phyloP scores from a whole-genome alignment of 30 jellyfish, hydroid and myxozoan genomes.

The Turritopsis rubra region DNA sequence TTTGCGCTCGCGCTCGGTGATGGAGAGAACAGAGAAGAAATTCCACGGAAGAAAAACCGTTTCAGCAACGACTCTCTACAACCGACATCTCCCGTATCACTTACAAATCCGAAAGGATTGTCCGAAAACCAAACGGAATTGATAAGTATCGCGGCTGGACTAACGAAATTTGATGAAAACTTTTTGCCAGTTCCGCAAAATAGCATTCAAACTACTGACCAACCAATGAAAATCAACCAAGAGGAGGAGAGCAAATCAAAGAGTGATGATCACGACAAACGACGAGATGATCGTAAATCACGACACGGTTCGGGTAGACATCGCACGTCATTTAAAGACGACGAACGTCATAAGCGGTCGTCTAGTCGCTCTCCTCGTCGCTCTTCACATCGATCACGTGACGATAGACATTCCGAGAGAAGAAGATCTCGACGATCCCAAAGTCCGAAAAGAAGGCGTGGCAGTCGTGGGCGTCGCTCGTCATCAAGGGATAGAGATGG shows the following conservation, averaged over 20 bases:
- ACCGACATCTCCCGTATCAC: conserved; percentile 29
- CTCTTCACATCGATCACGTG: conserved; percentile 37
- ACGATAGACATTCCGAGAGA: conserved; percentile 20
- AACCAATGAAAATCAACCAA: conserved; percentile 1
- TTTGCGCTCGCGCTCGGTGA: conserved; percentile 19
- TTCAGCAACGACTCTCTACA: conserved; percentile 6
- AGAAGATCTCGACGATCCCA: conserved; percentile 38
- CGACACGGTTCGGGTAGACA: conserved; percentile 17
- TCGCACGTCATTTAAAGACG: conserved; percentile 2
- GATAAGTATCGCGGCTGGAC: conserved; percentile 36
- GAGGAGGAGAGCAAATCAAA: conserved; percentile 20
- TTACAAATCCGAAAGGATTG: conserved; percentile 31
- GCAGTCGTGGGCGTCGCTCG: conserved; percentile 26
- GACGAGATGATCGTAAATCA: conserved; percentile 25
- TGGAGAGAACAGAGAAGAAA: conserved; percentile 15
- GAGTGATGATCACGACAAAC: conserved; percentile 11
- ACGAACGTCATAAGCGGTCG: conserved; percentile 27
- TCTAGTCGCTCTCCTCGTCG: conserved; percentile 46
- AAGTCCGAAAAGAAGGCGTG: conserved; percentile 31
- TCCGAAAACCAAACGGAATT: conserved; percentile 38
- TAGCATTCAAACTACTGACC: neutral
- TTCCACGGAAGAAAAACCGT: conserved; percentile 11
- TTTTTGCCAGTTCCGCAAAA: conserved; percentile 21
- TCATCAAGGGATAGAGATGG: conserved; percentile 29
- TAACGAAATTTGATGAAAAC: conserved; percentile 30